Evolutionary conservation across 2,113 vertebrate species (phyloP).

Genomic region (Acanthochromis polyacanthus): DNA sequence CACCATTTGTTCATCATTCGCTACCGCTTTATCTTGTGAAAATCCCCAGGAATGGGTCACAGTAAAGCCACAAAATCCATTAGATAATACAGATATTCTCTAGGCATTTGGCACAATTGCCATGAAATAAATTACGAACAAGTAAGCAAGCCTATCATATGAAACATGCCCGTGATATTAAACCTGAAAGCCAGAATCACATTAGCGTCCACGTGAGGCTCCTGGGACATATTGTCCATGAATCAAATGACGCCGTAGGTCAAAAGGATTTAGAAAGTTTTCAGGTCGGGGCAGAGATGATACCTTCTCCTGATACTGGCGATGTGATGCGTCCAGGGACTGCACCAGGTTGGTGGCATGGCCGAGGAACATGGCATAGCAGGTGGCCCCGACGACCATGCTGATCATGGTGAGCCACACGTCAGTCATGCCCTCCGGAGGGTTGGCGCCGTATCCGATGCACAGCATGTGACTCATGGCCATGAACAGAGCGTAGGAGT

Average conservation of each 20-base stretch:
- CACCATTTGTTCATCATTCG: conserved; percentile 57
- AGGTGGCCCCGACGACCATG: conserved; percentile 94
- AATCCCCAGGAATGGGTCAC: conserved; percentile 65
- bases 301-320: conserved; percentile 99
- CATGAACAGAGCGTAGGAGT: conserved; percentile 95
- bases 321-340: conserved; percentile 94
- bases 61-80: conserved; percentile 53
- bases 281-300: conserved; percentile 6
- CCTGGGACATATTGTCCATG: conserved; percentile 18
- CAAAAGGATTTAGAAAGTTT: conserved; percentile 27
- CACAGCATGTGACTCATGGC: conserved; percentile 88
- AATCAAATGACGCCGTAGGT: conserved; percentile 8
- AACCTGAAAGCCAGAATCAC: conserved; percentile 47
- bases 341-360: conserved; percentile 96
- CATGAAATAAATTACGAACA: conserved; percentile 17
- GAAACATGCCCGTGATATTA: conserved; percentile 56
- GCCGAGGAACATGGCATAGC: conserved; percentile 95
- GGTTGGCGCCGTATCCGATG: conserved; percentile 92
- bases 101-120: conserved; percentile 44
- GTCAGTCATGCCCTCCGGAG: conserved; percentile 92
- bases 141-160: conserved; percentile 40
- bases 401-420: conserved; percentile 99
- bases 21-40: conserved; percentile 69
- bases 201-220: conserved; percentile 40
- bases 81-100: conserved; percentile 66